Percentiles rank a stretch among this genome's conserved stretches.
phyloP scores from a whole-genome alignment of 2,888 invertebrate species.

The Tricholauxania praeusta region DNA sequence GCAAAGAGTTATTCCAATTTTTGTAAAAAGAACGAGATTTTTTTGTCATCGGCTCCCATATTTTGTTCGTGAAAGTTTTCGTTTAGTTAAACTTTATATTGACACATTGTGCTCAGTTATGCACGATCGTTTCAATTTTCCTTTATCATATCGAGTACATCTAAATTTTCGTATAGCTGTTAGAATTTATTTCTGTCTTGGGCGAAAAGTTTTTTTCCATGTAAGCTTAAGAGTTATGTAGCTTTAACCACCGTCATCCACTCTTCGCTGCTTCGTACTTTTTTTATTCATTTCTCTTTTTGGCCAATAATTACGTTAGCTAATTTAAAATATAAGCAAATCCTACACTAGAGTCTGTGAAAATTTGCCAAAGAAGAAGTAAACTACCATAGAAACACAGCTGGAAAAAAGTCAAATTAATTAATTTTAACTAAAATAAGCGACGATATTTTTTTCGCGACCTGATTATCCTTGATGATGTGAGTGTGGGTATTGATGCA shows the following conservation, averaged over 20 bases:
- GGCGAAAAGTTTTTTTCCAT: too few species aligned
- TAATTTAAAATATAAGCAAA: constrained; percentile 36
- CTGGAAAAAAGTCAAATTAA: constrained; percentile 42
- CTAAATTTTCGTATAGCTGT: too few species aligned
- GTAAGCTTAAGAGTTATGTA: too few species aligned
- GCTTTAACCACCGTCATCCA: neutral
- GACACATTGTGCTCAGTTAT: too few species aligned
- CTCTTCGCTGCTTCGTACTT: neutral
- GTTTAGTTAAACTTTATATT: too few species aligned
- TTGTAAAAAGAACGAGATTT: too few species aligned
- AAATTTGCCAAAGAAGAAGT: constrained; percentile 8
- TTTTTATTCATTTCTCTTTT: neutral
- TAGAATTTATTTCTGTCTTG: too few species aligned
- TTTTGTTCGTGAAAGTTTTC: too few species aligned
- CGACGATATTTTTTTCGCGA: constrained; percentile 23
- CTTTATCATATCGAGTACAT: too few species aligned
- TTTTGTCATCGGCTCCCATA: too few species aligned
- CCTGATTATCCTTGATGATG: constrained; percentile 46
- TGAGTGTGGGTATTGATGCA: constrained; percentile 46
- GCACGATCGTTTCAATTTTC: too few species aligned
- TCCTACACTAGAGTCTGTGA: constrained; percentile 16
- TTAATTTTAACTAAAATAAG: constrained; percentile 49
- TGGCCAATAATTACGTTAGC: constrained; percentile 26
- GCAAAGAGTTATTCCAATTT: too few species aligned
- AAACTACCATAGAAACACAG: constrained; percentile 9